Evolutionary conservation across 2,797 vertebrate genomes (phyloP), one percentile per base, ranked within the genome.

Genomic region (Spinibarbus caldwelli): DNA sequence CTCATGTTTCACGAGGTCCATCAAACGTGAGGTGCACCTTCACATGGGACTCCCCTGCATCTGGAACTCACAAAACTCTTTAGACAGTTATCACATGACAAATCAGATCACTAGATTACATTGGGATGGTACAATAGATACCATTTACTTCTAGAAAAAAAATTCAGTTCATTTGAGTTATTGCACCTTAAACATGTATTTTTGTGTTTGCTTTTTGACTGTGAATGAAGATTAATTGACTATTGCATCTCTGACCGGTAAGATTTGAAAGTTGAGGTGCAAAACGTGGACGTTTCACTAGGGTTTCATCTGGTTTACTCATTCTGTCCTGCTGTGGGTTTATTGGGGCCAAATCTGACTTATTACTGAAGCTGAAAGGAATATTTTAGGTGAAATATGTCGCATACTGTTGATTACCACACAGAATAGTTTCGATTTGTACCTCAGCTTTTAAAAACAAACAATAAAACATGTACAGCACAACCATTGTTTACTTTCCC

Each of bases 1-100:
- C 94, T 98, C 77, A 98, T 98, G 97, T 97, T 97, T 90, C 97
- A 98, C 34, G 96, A 98, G 92, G 92, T 98, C 4, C 97, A 97
- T 89, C 97, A 98, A 86, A 97, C 97, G 92, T 99, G 96, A 98
- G 31, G 45, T 23, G 49, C 17, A 15, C 45, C 36, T 19, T 8
- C 70, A 79, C 71, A 38, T 17, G 17, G 49, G 49, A 76, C 70
- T 43, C 54, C 0, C 11, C 68, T 73, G 67, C 45, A 70, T 2
- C 34, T 15, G 15, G 67, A 26, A 7, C 34, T 64, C 5, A 17
- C 85, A 54, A 72, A 45, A 49, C 70, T 43, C 76, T 71, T 47
- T 83, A 86, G 71, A 87, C 88, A 87, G 89, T 91, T 90, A 92
- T 66, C 31, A 71, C 78, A 70, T 14, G 45, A 36, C 34, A 41